Base-by-base conservation (phyloP, 2,888 invertebrate species). In the Neoaliturus tenellus region DNA sequence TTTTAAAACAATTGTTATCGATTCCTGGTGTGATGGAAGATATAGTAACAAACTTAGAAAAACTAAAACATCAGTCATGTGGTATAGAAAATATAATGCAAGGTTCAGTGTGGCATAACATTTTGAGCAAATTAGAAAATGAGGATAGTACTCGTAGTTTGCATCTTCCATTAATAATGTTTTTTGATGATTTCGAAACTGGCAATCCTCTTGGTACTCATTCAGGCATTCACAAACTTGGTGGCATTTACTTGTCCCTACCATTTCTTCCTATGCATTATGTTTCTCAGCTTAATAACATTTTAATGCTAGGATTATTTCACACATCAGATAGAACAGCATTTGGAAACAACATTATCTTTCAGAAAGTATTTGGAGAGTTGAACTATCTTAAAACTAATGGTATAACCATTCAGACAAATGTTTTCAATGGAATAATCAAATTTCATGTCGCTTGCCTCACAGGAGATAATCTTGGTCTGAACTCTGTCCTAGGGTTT, bases 41-140 rank as follows among this genome's bases (percentile, higher is more conserved):
- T 23, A 44, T 20, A 10, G 6, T 44, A 33, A 4, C 39, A 75
- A 28, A 75, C 44, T 35, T 58, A 58, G 31, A 58, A 58, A 58
- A 35, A n/a, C 31, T 23, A 12, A 17, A 12, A 58, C 20, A 20
- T n/a, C 33, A n/a, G 62, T 51, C 41, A 44, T 10, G 14, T 5
- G 20, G 41, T 80, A 51, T 31, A 62, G 55, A 55, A 23, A 55
- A 55, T 55, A 23, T 55, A 55, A 55, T 55, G 6, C 55, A 55
- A 55, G 23, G 20, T 55, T 5, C 8, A 10, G 55, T 55, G 6
- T 55, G 55, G 55, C n/a, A n/a, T 10, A 23, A 55, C 17, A 55
- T 55, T 10, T 10, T 55, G 55, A 17, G 5, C 5, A 17, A 55
- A 5, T 17, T 23, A 39, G 12, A 12, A 39, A 39, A 39, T 55